phyloP scores from a whole-genome alignment of 2,113 vertebrate genomes.

The Cyprichromis sp. region DNA sequence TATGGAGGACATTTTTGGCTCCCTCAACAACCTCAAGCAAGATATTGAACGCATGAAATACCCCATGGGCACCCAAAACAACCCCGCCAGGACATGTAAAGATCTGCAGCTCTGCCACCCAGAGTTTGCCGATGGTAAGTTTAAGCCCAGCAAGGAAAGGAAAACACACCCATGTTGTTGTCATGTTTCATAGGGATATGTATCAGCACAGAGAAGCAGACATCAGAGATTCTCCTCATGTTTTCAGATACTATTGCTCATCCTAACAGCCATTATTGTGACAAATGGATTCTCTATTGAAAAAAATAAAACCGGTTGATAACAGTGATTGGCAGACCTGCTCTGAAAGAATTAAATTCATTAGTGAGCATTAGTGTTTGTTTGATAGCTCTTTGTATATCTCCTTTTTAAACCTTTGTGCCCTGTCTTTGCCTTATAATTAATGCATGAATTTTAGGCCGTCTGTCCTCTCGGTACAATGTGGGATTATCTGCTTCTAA shows the following conservation, averaged over 20 bases:
- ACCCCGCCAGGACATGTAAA: conserved; percentile 93
- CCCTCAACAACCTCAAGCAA: conserved; percentile 90
- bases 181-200: background rate
- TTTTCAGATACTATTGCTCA: background rate
- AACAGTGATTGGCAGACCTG: background rate
- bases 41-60: conserved; percentile 98
- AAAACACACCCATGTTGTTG: background rate
- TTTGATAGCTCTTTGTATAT: background rate
- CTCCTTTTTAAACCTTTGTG: background rate
- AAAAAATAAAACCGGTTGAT: background rate
- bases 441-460: background rate
- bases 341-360: background rate
- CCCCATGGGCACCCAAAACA: conserved; percentile 91
- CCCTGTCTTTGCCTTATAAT: background rate
- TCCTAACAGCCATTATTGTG: background rate
- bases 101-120: conserved; percentile 97
- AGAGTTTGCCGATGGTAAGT: conserved; percentile 89
- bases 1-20: conserved; percentile 95
- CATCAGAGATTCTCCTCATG: background rate
- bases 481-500: background rate
- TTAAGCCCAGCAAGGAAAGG: background rate
- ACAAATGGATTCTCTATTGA: background rate
- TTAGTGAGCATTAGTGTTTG: background rate
- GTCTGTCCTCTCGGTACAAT: background rate
- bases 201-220: background rate